Evolutionary conservation across 1,140 invertebrate species (phyloP).

Genomic region (Nasonia vitripennis): DNA sequence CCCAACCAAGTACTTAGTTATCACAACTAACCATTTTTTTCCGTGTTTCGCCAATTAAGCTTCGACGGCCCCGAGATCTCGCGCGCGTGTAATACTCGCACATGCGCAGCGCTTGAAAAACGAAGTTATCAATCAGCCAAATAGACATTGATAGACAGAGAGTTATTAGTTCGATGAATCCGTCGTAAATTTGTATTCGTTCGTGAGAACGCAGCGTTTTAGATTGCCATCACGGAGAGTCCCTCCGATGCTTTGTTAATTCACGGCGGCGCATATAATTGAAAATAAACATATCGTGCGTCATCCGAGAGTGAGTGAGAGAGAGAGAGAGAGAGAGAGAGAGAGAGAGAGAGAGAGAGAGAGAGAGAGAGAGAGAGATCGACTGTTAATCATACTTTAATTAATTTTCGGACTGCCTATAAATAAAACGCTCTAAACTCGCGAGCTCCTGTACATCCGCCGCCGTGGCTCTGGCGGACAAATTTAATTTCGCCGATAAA

Average conservation of each 20-base stretch:
- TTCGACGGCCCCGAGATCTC: no score
- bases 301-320: not conserved
- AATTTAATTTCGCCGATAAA: conserved; percentile 37
- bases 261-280: not conserved
- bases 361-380: not conserved
- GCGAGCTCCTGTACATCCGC: not conserved
- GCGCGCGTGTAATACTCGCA: no score
- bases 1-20: no score
- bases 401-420: conserved; percentile 4
- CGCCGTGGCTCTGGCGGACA: not conserved
- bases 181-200: not conserved
- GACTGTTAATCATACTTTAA: conserved; percentile 15
- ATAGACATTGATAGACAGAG: conserved; percentile 13
- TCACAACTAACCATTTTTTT: no score
- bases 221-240: not conserved
- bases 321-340: no score
- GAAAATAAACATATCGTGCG: conserved; percentile 11
- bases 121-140: conserved; percentile 9
- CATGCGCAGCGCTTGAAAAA: no score
- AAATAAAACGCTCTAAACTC: not conserved
- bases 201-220: not conserved
- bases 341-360: no score
- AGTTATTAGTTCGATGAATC: not conserved
- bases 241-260: not conserved
- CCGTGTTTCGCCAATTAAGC: no score